phyloP scores from a whole-genome alignment of 64 coral and sea anemone genomes.

The Montipora sp. region DNA sequence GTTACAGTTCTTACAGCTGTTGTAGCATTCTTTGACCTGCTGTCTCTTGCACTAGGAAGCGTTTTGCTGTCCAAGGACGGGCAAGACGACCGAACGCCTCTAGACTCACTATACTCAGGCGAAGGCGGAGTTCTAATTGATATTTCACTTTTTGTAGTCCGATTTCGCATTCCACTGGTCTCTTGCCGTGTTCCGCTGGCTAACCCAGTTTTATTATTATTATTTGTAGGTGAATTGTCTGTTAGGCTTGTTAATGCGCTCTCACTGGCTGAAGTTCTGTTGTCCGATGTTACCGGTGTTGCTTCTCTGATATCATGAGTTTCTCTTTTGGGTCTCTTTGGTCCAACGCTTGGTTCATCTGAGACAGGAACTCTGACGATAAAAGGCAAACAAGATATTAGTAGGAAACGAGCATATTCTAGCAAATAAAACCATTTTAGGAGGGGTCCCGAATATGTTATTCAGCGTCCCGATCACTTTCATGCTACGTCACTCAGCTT shows the following conservation, averaged over 20 bases:
- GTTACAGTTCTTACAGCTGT: not conserved
- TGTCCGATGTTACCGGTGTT: slow-evolving; percentile 20
- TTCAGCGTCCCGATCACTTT: no score
- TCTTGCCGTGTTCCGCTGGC: slow-evolving; percentile 39
- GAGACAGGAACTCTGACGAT: slow-evolving; percentile 37
- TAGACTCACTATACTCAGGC: not conserved
- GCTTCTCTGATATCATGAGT: slow-evolving; percentile 57
- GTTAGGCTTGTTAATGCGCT: not conserved
- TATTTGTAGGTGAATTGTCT: slow-evolving; percentile 68
- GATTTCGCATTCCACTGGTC: slow-evolving; percentile 33
- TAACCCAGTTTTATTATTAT: slow-evolving; percentile 64
- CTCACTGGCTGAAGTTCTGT: slow-evolving; percentile 5
- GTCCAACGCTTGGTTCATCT: slow-evolving; percentile 37
- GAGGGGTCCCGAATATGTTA: no score
- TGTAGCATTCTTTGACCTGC: not conserved
- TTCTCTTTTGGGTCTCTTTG: slow-evolving; percentile 70
- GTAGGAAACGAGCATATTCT: not conserved
- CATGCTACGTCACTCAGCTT: no score
- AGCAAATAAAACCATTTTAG: no score
- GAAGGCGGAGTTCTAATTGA: not conserved
- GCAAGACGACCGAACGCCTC: not conserved
- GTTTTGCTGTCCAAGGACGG: slow-evolving; percentile 32
- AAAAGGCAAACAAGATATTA: not conserved
- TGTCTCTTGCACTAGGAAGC: not conserved
- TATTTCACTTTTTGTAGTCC: slow-evolving; percentile 33